Conservation (phyloP, 2,113 vertebrate species). For the Platichthys stellatus region DNA sequence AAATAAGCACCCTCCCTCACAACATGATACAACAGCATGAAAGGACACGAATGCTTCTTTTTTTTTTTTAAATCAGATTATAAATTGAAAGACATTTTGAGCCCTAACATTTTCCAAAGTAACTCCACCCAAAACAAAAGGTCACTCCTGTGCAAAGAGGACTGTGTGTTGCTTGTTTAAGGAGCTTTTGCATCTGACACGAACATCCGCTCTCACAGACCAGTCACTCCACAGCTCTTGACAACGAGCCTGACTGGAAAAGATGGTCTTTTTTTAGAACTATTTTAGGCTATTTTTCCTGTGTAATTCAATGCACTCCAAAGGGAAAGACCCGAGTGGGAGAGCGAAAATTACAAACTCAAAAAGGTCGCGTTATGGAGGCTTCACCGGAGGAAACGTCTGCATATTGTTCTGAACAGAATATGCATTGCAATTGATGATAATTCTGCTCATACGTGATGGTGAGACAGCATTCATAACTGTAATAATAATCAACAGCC, state of each 20-base stretch:
- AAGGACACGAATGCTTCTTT: slow-evolving; percentile 14
- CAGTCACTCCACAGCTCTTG: slow-evolving; percentile 64
- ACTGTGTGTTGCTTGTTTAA: slow-evolving; percentile 47
- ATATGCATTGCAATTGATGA: slow-evolving; percentile 3
- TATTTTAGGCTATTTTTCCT: slow-evolving; percentile 13
- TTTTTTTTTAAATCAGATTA: slow-evolving; percentile 30
- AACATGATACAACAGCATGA: slow-evolving; percentile 15
- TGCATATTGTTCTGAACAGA: background rate
- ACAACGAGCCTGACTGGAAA: slow-evolving; percentile 39
- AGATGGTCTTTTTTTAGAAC: slow-evolving; percentile 21
- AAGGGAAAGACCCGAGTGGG: background rate
- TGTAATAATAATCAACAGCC: background rate
- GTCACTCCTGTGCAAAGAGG: slow-evolving; percentile 65
- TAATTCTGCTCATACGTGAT: background rate
- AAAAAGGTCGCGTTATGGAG: background rate
- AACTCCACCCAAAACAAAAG: slow-evolving; percentile 73
- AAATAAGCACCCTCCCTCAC: slow-evolving; percentile 1
- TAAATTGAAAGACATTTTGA: slow-evolving; percentile 43
- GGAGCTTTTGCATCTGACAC: slow-evolving; percentile 47
- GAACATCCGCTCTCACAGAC: slow-evolving; percentile 62
- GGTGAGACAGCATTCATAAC: background rate
- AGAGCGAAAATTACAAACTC: slow-evolving; percentile 9
- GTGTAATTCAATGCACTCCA: slow-evolving; percentile 1
- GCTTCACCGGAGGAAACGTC: background rate
- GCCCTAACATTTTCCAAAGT: slow-evolving; percentile 55